Base-by-base conservation (phyloP, 2,888 invertebrate genomes). In the Notodonta ziczac region DNA sequence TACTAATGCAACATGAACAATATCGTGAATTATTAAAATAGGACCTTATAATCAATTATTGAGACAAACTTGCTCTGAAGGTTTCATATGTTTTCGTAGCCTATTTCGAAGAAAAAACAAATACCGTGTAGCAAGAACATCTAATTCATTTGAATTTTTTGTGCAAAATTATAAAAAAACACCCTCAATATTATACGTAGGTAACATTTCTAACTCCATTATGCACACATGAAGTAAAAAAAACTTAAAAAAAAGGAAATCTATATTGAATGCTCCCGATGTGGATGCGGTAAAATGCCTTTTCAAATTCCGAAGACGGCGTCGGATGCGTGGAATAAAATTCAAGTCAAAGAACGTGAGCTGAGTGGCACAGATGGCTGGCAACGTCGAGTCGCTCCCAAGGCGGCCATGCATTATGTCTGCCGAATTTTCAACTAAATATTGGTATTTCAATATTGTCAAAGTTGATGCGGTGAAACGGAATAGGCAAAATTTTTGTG, bases 321-420 rank as follows among this genome's bases (percentile, higher is more conserved):
- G 81, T 79, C 78, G 78, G 79, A 81, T 83, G 82, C 84, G 81
- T 83, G 78, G 76, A 84, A 86, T 84, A 84, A 85, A 85, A 85
- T 86, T 84, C 79, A 81, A 81, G 76, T 81, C 77, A 73, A 32
- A 62, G 70, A 64, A 80, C 83, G 84, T 85, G 83, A 73, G 77
- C 79, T 80, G 76, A 80, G 78, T 74, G 73, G 70, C 78, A 74
- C 78, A 80, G 76, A 74, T 82, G 79, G 78, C 73, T 66, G 58
- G 70, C 69, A 76, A 73, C 64, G 69, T 73, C 75, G 76, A 68
- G 73, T 74, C 65, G 67, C 64, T 67, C 61, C 65, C 50, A 65
- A 69, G 60, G 59, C 63, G 55, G 60, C 60, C 65, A 57, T 42
- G 53, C 65, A 57, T 46, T 51, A 24, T 57, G 59, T n/a, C 62